A percentile compares a stretch with the other conserved stretches of the same genome.
Evolutionary conservation across 1,140 invertebrate genomes (phyloP).

Genomic region (Phthorimaea operculella): DNA sequence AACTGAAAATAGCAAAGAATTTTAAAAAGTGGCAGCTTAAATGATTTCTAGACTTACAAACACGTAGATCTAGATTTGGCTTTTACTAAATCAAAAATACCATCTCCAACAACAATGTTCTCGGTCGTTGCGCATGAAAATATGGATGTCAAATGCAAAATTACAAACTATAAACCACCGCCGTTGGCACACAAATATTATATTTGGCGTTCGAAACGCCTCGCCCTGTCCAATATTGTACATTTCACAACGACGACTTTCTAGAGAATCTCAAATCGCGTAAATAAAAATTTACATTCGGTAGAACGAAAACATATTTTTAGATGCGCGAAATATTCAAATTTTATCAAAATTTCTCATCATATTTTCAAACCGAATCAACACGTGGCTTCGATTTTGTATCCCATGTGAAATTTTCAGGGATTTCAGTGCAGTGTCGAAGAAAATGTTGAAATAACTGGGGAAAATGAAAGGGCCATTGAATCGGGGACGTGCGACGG

Average conservation of each 20-base stretch:
- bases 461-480: neutral
- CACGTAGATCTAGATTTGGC: no score
- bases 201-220: slow-evolving; percentile 16
- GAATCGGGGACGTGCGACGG: no score
- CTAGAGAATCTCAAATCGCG: slow-evolving; percentile 29
- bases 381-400: no score
- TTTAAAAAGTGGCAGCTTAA: no score
- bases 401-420: no score
- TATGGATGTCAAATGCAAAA: slow-evolving; percentile 2
- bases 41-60: no score
- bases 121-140: neutral
- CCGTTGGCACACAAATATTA: slow-evolving; percentile 28
- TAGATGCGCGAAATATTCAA: no score
- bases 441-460: neutral
- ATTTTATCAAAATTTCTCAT: no score
- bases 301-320: neutral
- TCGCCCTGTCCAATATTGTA: slow-evolving; percentile 28
- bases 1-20: no score
- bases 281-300: slow-evolving; percentile 8
- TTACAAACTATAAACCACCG: slow-evolving; percentile 3
- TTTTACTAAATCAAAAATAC: no score
- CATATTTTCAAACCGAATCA: no score
- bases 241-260: slow-evolving; percentile 38
- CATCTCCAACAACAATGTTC: neutral
- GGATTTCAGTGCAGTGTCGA: neutral